phyloP scores from a whole-genome alignment of 2,888 invertebrate genomes.

The Eudasyphora cyanicolor region DNA sequence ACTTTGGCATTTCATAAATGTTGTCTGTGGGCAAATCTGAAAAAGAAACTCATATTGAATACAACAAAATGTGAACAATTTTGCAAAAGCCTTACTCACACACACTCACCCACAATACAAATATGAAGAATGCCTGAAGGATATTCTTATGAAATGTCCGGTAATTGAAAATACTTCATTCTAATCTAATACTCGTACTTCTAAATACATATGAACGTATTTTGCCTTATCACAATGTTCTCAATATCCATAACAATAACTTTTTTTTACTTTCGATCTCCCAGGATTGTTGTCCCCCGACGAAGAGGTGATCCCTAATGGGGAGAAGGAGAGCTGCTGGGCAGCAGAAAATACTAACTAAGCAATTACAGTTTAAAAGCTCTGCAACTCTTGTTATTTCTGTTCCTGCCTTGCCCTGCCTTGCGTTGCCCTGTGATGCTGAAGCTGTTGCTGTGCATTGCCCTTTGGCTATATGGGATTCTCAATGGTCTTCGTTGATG shows the following conservation, averaged over 20 bases:
- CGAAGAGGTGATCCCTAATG: background rate
- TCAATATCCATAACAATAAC: background rate
- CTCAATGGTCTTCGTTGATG: constrained; percentile 14
- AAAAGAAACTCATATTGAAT: background rate
- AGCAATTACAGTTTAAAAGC: constrained; percentile 46
- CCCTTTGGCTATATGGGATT: constrained; percentile 29
- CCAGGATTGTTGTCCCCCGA: background rate
- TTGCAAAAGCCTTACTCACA: background rate
- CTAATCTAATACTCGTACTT: background rate
- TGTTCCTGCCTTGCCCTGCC: background rate
- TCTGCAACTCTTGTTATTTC: constrained; percentile 19
- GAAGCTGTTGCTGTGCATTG: constrained; percentile 1
- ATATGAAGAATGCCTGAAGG: background rate
- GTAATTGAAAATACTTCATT: background rate
- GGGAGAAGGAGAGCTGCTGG: background rate
- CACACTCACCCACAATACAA: background rate
- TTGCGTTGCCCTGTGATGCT: constrained; percentile 6
- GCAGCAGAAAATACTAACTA: constrained; percentile 1
- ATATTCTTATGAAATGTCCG: background rate
- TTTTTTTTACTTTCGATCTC: constrained; percentile 4
- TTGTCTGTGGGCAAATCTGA: background rate
- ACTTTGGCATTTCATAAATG: background rate
- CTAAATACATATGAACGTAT: background rate
- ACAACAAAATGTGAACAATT: background rate
- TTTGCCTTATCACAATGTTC: background rate